Evolutionary conservation across 2,888 invertebrate genomes (phyloP).

Genomic region (Chelonus formosanus): DNA sequence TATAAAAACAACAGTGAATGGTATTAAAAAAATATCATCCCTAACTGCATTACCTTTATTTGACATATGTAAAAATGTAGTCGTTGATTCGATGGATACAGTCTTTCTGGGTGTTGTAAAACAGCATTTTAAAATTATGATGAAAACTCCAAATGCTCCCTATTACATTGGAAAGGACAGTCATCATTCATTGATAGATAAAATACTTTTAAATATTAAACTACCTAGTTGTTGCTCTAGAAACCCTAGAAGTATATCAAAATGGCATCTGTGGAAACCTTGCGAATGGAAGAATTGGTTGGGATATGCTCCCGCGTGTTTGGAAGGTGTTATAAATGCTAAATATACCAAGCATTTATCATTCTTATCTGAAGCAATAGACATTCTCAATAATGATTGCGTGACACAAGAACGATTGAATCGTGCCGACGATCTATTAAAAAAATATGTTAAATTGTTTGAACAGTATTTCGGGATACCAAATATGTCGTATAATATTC

Average conservation of each 20-base stretch:
- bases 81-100: slow-evolving; percentile 22
- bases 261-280: slow-evolving; percentile 28
- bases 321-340: not conserved
- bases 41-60: slow-evolving; percentile 13
- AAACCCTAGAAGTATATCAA: slow-evolving; percentile 17
- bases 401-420: slow-evolving; percentile 20
- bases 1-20: not conserved
- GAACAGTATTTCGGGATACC: slow-evolving; percentile 28
- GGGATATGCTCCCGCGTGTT: slow-evolving; percentile 15
- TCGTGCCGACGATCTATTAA: slow-evolving; percentile 9
- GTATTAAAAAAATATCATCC: not conserved
- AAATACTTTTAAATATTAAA: slow-evolving; percentile 10
- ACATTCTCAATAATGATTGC: slow-evolving; percentile 21
- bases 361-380: slow-evolving; percentile 25
- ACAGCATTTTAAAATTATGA: slow-evolving; percentile 16
- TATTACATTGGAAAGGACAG: slow-evolving; percentile 22
- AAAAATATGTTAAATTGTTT: slow-evolving; percentile 22
- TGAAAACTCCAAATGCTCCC: not conserved
- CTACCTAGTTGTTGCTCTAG: slow-evolving; percentile 22
- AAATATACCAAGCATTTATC: slow-evolving; percentile 23
- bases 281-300: slow-evolving; percentile 31
- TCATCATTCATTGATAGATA: slow-evolving; percentile 8
- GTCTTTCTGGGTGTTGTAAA: slow-evolving; percentile 23
- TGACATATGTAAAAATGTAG: slow-evolving; percentile 6
- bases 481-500: slow-evolving; percentile 11